Evolutionary conservation across 2,113 vertebrate genomes (phyloP).

Genomic region (Oncorhynchus kisutch): DNA sequence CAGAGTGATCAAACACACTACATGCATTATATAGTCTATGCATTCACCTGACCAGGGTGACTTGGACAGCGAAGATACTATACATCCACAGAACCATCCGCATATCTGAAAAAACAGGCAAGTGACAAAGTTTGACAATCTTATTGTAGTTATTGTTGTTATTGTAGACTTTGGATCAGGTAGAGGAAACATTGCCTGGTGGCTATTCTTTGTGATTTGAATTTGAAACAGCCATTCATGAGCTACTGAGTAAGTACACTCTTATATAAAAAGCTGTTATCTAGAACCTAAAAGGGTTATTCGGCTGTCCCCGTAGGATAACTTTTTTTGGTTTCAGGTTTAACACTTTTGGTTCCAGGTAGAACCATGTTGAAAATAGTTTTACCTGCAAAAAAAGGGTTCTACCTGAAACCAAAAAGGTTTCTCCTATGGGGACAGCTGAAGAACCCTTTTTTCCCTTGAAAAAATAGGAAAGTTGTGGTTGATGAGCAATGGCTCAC

Average conservation of each 20-base stretch:
- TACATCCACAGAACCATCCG: not conserved
- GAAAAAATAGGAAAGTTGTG: not conserved
- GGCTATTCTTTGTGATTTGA: not conserved
- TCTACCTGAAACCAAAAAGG: too few species aligned
- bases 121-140: not conserved
- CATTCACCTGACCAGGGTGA: not conserved
- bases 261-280: too few species aligned
- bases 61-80: not conserved
- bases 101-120: not conserved
- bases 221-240: not conserved
- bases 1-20: not conserved
- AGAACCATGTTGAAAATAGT: too few species aligned
- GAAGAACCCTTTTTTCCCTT: not conserved
- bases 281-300: too few species aligned
- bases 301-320: too few species aligned
- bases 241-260: not conserved
- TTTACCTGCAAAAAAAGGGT: too few species aligned
- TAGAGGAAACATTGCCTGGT: not conserved
- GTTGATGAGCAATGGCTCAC: not conserved
- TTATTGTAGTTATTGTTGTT: not conserved
- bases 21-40: not conserved
- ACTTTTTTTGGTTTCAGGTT: too few species aligned
- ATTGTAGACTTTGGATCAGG: not conserved
- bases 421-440: too few species aligned
- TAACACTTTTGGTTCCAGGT: too few species aligned